Base-by-base conservation (phyloP, 2,888 invertebrate species). In the Metalampra italica region DNA sequence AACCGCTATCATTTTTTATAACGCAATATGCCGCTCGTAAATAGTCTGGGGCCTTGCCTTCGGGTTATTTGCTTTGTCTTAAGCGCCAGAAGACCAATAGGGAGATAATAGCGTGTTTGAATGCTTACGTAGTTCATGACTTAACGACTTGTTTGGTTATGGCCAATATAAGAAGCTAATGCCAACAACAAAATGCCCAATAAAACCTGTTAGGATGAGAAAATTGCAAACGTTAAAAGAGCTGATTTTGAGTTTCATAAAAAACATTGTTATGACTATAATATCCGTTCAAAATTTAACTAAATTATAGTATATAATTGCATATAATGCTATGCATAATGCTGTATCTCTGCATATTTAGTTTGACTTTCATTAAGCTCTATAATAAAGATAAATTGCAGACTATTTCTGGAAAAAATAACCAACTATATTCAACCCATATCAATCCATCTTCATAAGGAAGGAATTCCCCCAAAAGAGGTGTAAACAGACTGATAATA, bases 1-100 rank as follows among this genome's bases (percentile, higher is more conserved):
- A 75, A 73, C 75, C 73, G 73, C 74, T 70, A 75, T 79, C 74
- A 78, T 78, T 78, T 80, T 80, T 81, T 80, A 81, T 71, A 78
- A 72, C 77, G 75, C 74, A 78, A 80, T 78, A 78, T 76, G 77
- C 72, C 66, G 63, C 60, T 73, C 74, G 73, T 76, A 78, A 78
- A 78, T 76, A 69, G 68, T 65, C 64, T 64, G 62, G 60, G 64
- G 69, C 64, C 60, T 60, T 67, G 64, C 61, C 66, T 66, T 59
- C 58, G 59, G 56, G 63, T 67, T 70, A 68, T 73, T 69, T 66
- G 67, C 69, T 70, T 72, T 73, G 71, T 75, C 64, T 72, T 64
- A 59, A 56, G 49, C 54, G 53, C 51, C 56, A 56, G 54, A 49
- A 54, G 56, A 57, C 57, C 54, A 52, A 59, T 48, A 55, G 56